Conservation (phyloP, 2,888 invertebrate genomes). For the Tachina grossa region DNA sequence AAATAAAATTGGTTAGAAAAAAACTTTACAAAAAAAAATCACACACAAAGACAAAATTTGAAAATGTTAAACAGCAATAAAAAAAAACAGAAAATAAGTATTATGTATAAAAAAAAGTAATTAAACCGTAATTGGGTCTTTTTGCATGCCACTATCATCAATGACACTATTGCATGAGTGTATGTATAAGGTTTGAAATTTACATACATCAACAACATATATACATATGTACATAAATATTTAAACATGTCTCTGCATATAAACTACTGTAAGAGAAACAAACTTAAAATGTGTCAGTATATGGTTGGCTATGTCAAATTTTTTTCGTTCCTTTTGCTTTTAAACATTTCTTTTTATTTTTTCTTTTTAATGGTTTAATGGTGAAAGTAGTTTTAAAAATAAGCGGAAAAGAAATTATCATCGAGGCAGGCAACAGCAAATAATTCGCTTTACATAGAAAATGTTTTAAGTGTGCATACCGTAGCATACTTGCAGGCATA, state of each 20-base stretch:
- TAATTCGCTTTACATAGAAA: not conserved
- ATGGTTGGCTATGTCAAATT: constrained; percentile 50
- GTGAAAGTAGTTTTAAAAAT: constrained; percentile 56
- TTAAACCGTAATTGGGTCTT: constrained; percentile 50
- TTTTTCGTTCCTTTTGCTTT: constrained; percentile 30
- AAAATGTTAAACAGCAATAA: not conserved
- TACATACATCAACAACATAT: not conserved
- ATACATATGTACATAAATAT: not conserved
- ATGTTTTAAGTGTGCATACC: not conserved
- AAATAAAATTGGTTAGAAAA: not conserved
- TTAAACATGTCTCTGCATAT: not conserved
- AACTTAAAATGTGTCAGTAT: constrained; percentile 33
- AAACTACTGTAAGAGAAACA: constrained; percentile 9
- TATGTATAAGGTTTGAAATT: not conserved
- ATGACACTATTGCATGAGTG: constrained; percentile 6
- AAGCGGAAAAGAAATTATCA: constrained; percentile 17
- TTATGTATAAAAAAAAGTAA: constrained; percentile 23
- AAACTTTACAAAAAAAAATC: not conserved
- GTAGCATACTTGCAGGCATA: constrained; percentile 50
- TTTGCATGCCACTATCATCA: constrained; percentile 5
- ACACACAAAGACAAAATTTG: not conserved
- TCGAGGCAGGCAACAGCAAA: not conserved
- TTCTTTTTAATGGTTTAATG: constrained; percentile 16
- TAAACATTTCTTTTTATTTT: not conserved
- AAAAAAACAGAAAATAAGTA: not conserved